These are phyloP conservation scores for Monochamus alternatus DNA, from an alignment of 2,888 invertebrate genomes.

Conservation along the genomic window DNA sequence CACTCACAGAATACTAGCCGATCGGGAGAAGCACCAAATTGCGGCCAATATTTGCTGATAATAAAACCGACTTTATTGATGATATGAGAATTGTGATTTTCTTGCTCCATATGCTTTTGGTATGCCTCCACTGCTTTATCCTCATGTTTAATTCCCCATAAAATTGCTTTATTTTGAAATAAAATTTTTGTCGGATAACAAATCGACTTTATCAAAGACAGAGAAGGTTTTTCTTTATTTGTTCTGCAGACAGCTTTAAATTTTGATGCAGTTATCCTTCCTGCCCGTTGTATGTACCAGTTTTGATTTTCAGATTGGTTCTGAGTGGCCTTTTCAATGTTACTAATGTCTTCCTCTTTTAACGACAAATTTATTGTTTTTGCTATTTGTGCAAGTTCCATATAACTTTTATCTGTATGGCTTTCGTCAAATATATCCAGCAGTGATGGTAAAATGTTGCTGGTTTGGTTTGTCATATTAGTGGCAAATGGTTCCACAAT, in stretches of 20 bases:
- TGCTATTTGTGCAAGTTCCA: conserved; percentile 20
- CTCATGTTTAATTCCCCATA: conserved; percentile 29
- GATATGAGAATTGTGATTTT: conserved; percentile 38
- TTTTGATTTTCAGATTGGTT: conserved; percentile 33
- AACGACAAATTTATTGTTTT: conserved; percentile 8
- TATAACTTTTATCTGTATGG: conserved; percentile 1
- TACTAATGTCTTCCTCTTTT: conserved; percentile 18
- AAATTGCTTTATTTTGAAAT: conserved; percentile 29
- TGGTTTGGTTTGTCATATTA: conserved; percentile 6
- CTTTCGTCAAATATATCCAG: conserved; percentile 21
- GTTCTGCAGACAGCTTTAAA: conserved; percentile 30
- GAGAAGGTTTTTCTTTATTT: conserved; percentile 29
- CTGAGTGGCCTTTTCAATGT: conserved; percentile 32
- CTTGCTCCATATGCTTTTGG: conserved; percentile 11
- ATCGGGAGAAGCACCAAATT: conserved; percentile 48
- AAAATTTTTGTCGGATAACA: conserved; percentile 33
- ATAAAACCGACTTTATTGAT: conserved; percentile 35
- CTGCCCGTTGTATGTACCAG: conserved; percentile 36
- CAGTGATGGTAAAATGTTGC: conserved; percentile 5
- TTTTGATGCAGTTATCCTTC: conserved; percentile 35
- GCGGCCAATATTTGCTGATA: conserved; percentile 35
- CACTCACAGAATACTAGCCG: conserved; percentile 35
- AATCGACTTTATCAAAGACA: conserved; percentile 37
- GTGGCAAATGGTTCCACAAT: conserved; percentile 36
- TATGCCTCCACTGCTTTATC: conserved; percentile 24